phyloP scores from a whole-genome alignment of 2,113 vertebrate genomes.

The Podarcis muralis region DNA sequence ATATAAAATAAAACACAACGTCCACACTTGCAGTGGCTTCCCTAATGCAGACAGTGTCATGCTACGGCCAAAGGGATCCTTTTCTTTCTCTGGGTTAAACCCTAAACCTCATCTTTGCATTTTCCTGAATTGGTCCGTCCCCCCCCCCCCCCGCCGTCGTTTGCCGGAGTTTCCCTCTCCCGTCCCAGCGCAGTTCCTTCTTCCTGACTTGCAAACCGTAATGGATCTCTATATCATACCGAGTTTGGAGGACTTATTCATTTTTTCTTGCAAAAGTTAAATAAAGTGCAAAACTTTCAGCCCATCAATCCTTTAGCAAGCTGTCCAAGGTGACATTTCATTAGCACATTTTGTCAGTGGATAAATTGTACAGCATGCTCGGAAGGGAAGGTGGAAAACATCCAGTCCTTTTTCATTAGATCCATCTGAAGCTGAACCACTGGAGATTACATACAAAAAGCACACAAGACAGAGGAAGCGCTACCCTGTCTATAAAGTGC shows the following conservation, averaged over 20 bases:
- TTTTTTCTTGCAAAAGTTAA: constrained; percentile 84
- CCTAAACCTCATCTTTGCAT: constrained; percentile 2
- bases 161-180: constrained; percentile 40
- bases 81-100: constrained; percentile 24
- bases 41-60: background rate
- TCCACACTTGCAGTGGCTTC: background rate
- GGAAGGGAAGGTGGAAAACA: constrained; percentile 81
- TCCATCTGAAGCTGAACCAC: constrained; percentile 78
- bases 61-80: background rate
- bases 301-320: constrained; percentile 87
- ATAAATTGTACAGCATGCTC: constrained; percentile 83
- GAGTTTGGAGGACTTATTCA: constrained; percentile 78
- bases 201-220: constrained; percentile 60
- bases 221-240: constrained; percentile 75
- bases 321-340: constrained; percentile 94
- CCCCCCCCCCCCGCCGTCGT: background rate
- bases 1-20: background rate
- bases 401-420: constrained; percentile 89
- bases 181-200: constrained; percentile 39
- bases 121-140: constrained; percentile 56
- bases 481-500: constrained; percentile 82
- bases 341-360: constrained; percentile 93
- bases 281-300: constrained; percentile 88
- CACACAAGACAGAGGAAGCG: constrained; percentile 72
- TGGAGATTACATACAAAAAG: constrained; percentile 82